phyloP scores from a whole-genome alignment of 1,140 invertebrate species.

The Amphibalanus amphitrite region DNA sequence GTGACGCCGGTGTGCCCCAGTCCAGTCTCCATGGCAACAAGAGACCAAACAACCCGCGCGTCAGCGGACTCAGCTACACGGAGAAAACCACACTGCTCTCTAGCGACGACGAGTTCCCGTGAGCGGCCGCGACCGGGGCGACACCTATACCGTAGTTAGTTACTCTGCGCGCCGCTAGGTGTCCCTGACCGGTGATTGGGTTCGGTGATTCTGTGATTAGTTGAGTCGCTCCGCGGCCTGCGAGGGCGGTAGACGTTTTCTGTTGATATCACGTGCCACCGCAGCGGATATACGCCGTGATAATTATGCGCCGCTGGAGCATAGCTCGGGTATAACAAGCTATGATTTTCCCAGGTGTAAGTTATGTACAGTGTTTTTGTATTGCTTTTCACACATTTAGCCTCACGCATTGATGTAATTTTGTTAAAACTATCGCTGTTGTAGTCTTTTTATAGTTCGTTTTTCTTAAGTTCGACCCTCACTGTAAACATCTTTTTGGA shows the following conservation, averaged over 20 bases:
- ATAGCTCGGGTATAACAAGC: not conserved
- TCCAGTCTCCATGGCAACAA: slow-evolving; percentile 4
- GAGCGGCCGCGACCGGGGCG: slow-evolving; percentile 17
- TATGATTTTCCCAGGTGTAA: not conserved
- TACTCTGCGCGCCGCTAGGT: not conserved
- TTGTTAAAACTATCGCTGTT: too few relatives aligned
- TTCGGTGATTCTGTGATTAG: not conserved
- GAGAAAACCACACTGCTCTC: slow-evolving; percentile 91
- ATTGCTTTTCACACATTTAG: not conserved
- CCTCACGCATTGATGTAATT: not conserved
- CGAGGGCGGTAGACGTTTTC: too few relatives aligned
- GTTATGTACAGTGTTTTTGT: not conserved
- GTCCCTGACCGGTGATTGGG: not conserved
- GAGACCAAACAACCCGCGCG: slow-evolving; percentile 5
- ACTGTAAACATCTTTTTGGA: too few relatives aligned
- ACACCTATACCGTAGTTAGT: not conserved
- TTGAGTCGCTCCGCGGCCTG: not conserved
- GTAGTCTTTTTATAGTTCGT: too few relatives aligned
- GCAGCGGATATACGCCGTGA: not conserved
- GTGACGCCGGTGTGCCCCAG: slow-evolving; percentile 7
- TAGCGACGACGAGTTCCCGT: slow-evolving; percentile 94
- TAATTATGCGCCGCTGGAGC: not conserved
- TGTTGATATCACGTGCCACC: not conserved
- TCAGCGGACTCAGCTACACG: slow-evolving; percentile 43
- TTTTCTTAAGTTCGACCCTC: too few relatives aligned